These are phyloP conservation scores for Lycodopsis pacificus DNA, from an alignment of 2,797 vertebrate genomes.

Conservation along the genomic window DNA sequence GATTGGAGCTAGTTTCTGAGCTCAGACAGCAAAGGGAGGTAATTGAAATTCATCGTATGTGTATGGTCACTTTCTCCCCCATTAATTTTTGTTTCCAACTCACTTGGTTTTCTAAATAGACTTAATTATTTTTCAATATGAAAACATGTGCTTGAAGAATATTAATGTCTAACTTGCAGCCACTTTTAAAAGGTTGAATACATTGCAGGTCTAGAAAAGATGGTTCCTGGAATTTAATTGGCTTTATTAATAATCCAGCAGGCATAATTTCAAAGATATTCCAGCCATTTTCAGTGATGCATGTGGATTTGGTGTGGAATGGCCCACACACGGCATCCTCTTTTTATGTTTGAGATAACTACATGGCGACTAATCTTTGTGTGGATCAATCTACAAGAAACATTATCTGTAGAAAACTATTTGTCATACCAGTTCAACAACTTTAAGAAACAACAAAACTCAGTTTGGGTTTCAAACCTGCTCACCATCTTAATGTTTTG, in stretches of 20 bases:
- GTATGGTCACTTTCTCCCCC: slow-evolving; percentile 81
- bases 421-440: not conserved
- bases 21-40: slow-evolving; percentile 55
- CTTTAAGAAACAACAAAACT: slow-evolving; percentile 10
- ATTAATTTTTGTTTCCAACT: slow-evolving; percentile 85
- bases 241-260: slow-evolving; percentile 65
- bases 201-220: slow-evolving; percentile 65
- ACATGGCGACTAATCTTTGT: slow-evolving; percentile 20
- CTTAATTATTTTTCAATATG: slow-evolving; percentile 77
- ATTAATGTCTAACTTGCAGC: slow-evolving; percentile 77
- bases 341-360: slow-evolving; percentile 19
- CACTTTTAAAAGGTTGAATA: slow-evolving; percentile 71
- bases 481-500: slow-evolving; percentile 34
- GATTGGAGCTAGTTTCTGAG: slow-evolving; percentile 34
- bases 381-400: not conserved
- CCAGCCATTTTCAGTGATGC: slow-evolving; percentile 28
- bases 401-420: not conserved
- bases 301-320: slow-evolving; percentile 31
- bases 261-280: slow-evolving; percentile 47
- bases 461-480: slow-evolving; percentile 10
- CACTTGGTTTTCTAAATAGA: slow-evolving; percentile 84
- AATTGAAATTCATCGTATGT: slow-evolving; percentile 83
- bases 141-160: slow-evolving; percentile 79
- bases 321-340: not conserved
- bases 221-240: slow-evolving; percentile 65